Percentiles rank a stretch among this genome's conserved stretches.
Evolutionary conservation across 2,888 invertebrate genomes (phyloP).

Genomic region (Conus canariensis): DNA sequence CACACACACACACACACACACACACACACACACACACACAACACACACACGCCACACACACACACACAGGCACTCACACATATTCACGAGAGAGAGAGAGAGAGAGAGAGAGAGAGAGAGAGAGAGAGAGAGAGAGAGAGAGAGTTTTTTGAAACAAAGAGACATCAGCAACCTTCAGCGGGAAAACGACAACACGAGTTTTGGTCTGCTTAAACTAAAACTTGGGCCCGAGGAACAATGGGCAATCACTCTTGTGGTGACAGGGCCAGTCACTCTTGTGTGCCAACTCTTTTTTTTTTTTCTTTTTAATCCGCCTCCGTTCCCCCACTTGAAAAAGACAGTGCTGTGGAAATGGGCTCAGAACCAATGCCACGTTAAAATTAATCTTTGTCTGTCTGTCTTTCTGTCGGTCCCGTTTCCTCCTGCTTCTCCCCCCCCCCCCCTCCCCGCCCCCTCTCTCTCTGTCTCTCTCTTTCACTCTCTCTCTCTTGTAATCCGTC

Average conservation of each 20-base stretch:
- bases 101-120: neutral
- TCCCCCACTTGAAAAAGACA: too few relatives aligned
- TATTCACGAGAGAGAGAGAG: too few relatives aligned
- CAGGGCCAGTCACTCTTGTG: neutral
- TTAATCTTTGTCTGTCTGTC: neutral
- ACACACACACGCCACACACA: too few relatives aligned
- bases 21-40: too few relatives aligned
- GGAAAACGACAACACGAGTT: neutral
- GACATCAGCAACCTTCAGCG: neutral
- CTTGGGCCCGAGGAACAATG: neutral
- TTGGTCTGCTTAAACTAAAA: neutral
- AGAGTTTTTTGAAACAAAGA: neutral
- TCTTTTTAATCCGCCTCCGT: neutral
- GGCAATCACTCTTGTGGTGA: conserved; percentile 21
- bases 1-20: too few relatives aligned
- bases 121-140: neutral
- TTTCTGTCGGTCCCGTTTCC: neutral
- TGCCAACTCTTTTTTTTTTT: neutral
- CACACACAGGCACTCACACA: too few relatives aligned
- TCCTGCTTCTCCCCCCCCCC: neutral
- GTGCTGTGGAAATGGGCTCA: too few relatives aligned
- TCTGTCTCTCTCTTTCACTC: neutral
- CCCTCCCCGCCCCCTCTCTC: neutral
- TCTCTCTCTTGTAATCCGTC: too few relatives aligned
- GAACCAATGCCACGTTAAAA: too few relatives aligned